Evolutionary conservation across 2,797 vertebrate species (phyloP), one percentile per base, ranked within the genome.

Genomic region (Sebastes minor): DNA sequence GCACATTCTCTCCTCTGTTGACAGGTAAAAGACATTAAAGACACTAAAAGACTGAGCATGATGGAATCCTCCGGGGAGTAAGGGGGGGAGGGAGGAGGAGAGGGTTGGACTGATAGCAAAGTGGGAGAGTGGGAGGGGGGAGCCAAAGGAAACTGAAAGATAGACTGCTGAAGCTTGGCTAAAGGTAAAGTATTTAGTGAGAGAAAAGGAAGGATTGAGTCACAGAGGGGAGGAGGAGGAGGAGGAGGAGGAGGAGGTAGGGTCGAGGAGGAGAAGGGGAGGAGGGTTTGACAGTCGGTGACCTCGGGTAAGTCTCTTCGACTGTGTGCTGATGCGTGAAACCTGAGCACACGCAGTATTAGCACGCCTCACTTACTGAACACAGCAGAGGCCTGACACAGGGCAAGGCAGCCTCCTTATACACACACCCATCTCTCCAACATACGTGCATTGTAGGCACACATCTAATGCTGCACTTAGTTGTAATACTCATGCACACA

Each of bases 271-370:
- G 73, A 52, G 80, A 46, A 22, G 28, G 28, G 80, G 68, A 67
- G 83, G 73, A 70, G 76, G 85, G 86, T 81, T 91, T 88, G 90
- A 92, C 90, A 90, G 92, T 93, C 89, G 86, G 83, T 94, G 94
- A 94, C 94, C 93, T 92, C 89, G 89, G 86, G 91, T 93, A 92
- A 92, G 92, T 92, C 91, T 92, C 90, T 93, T 92, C 89, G 82
- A 93, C 93, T 92, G 94, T 94, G 90, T 93, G 92, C 93, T 94
- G 94, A 95, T 91, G 94, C 93, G 86, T 94, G 93, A 94, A 94
- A 94, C 94, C 91, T 94, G 91, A 94, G 94, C 94, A 94, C 92
- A 94, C 91, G 91, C 93, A 87, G 91, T 92, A 94, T 95, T 91
- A 92, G 88, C 86, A 91, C 85, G 88, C 91, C 92, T 94, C 90